Conservation (phyloP, 2,113 vertebrate species). For the Nothobranchius furzeri region DNA sequence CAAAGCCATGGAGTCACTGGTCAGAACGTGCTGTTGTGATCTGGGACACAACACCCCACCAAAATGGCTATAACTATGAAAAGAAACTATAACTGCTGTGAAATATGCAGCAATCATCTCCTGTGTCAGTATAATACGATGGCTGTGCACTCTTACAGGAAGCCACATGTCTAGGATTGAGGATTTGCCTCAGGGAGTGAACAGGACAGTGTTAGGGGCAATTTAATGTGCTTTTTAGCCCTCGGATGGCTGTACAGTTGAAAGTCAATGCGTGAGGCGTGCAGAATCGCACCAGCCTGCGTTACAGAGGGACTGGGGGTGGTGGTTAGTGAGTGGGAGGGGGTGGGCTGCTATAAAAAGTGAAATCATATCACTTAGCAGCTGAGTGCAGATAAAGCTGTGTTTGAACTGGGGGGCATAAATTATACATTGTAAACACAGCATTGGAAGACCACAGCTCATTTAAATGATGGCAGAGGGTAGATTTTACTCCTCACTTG, state of each 20-base stretch:
- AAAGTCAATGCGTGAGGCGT: constrained; percentile 70
- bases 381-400: constrained; percentile 87
- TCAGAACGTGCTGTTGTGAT: constrained; percentile 56
- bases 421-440: constrained; percentile 96
- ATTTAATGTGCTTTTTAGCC: constrained; percentile 69
- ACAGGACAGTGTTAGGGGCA: constrained; percentile 57
- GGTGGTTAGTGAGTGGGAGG: constrained; percentile 30
- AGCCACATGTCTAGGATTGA: constrained; percentile 32
- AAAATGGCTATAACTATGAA: constrained; percentile 60
- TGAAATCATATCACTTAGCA: constrained; percentile 92
- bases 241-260: constrained; percentile 65
- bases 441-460: constrained; percentile 83
- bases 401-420: constrained; percentile 89
- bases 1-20: constrained; percentile 42
- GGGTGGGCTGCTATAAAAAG: constrained; percentile 68
- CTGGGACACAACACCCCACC: constrained; percentile 42
- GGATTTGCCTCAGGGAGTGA: constrained; percentile 55
- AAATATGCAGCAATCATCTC: constrained; percentile 53
- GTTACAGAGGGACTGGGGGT: constrained; percentile 52
- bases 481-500: constrained; percentile 48
- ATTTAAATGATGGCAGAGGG: constrained; percentile 88
- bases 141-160: constrained; percentile 20
- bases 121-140: constrained; percentile 17
- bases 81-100: constrained; percentile 63
- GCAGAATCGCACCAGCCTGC: constrained; percentile 68